These are phyloP conservation scores for Psilopsiagon aurifrons DNA, from an alignment of 2,113 vertebrate species.

Conservation along the genomic window DNA sequence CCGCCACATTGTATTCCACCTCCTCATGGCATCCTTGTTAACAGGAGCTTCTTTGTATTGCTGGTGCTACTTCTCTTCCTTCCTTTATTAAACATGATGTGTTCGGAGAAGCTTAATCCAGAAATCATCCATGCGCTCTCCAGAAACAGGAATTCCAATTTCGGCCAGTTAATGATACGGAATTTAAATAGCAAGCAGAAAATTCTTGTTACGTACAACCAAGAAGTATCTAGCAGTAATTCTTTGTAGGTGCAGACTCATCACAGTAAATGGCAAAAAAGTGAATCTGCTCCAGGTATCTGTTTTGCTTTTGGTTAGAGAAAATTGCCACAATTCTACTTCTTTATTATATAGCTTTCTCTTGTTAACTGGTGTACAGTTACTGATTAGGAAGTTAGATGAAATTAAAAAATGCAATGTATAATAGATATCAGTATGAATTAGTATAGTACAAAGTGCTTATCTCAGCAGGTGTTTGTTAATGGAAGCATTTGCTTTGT, in stretches of 20 bases:
- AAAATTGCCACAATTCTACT: neutral
- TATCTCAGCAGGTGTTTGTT: slow-evolving; percentile 29
- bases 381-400: slow-evolving; percentile 9
- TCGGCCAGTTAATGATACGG: neutral
- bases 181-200: neutral
- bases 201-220: neutral
- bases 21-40: neutral
- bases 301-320: neutral
- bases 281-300: neutral
- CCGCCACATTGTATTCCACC: too few relatives aligned
- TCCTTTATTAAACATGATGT: neutral
- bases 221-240: neutral
- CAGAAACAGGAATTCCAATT: neutral
- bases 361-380: neutral
- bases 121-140: neutral
- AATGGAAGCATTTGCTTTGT: neutral
- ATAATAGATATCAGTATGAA: neutral
- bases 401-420: neutral
- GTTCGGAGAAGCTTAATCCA: neutral
- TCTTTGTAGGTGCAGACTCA: neutral
- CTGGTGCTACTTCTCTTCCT: neutral
- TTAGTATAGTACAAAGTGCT: neutral
- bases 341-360: neutral
- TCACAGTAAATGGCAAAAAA: neutral
- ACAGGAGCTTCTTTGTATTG: neutral